Evolutionary conservation across 2,113 vertebrate genomes (phyloP).

Genomic region (Hypocryptadius cinnamomeus): DNA sequence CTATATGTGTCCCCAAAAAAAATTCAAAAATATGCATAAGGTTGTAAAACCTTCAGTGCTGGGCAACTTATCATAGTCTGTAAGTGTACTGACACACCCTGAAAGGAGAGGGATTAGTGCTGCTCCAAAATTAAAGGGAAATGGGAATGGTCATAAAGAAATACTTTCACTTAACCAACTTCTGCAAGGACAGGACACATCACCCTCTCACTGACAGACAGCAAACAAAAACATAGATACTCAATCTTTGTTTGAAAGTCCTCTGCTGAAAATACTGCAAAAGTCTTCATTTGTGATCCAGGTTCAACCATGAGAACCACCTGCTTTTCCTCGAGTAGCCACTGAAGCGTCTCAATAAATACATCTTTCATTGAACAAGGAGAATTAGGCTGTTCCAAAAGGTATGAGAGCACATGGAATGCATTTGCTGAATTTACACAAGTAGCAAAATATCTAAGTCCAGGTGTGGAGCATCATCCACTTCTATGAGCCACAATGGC

Average conservation of each 20-base stretch:
- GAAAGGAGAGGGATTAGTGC: conserved; percentile 27
- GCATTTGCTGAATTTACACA: not conserved
- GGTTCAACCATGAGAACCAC: not conserved
- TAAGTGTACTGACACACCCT: conserved; percentile 13
- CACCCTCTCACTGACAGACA: not conserved
- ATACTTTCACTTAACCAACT: conserved; percentile 19
- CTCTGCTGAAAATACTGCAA: not conserved
- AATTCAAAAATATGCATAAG: conserved; percentile 12
- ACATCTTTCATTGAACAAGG: no score
- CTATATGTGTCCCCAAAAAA: conserved; percentile 47
- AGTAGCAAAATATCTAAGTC: not conserved
- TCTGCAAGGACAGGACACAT: not conserved
- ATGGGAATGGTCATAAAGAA: not conserved
- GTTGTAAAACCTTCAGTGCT: conserved; percentile 22
- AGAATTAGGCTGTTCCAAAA: not conserved
- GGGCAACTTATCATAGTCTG: conserved; percentile 40
- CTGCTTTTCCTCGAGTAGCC: not conserved
- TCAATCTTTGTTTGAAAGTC: not conserved
- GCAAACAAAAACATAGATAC: not conserved
- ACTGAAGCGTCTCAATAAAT: not conserved
- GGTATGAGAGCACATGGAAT: not conserved
- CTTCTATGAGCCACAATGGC: fast-evolving
- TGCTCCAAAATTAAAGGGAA: conserved; percentile 32
- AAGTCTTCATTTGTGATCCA: not conserved
- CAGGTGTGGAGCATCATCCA: not conserved